Evolutionary conservation across 2,888 invertebrate species (phyloP), one percentile per base, ranked within the genome.

Genomic region (Epinotia demarniana): DNA sequence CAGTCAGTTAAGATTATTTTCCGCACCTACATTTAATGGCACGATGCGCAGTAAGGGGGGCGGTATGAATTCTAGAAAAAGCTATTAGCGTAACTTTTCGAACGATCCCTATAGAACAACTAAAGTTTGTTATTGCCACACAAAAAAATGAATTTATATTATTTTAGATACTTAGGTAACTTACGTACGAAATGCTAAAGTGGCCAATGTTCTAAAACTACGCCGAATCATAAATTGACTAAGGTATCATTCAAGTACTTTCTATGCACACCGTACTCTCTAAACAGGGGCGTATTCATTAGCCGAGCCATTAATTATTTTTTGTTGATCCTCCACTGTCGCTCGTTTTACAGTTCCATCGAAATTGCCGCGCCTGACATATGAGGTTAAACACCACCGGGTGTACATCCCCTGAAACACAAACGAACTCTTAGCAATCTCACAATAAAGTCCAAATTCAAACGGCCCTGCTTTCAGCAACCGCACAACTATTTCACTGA

Each of bases 301-400:
- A 92, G 89, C 83, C 82, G 84, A 81, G 76, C 86, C 91, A 92
- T 92, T 92, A 91, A 92, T 92, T 91, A 92, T 91, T 91, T 92
- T 92, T 92, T 91, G 91, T 91, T 87, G 87, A 89, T 89, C 85
- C 89, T 63, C 86, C 81, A 80, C 85, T 83, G 82, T 83, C 78
- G 76, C 78, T 77, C 79, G 83, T 81, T 86, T 86, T 85, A 87
- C 87, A 86, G 87, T 89, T 87, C 87, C 86, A 89, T 88, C 88
- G 87, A 85, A 88, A 90, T 87, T 89, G 90, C 85, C 64, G 55
- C 72, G 72, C 53, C 75, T 78, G 78, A 78, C 78, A 78, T 75
- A 73, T 77, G 78, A 70, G 75, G 70, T 66, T 64, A 60, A 68
- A 75, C 70, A 63, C 69, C 62, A 69, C 69, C n/a, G 57, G 16